Percentiles rank a stretch among this genome's conserved stretches.
These are phyloP conservation scores for Odontocolon sp. DNA, from an alignment of 2,888 invertebrate species.

Conservation along the genomic window DNA sequence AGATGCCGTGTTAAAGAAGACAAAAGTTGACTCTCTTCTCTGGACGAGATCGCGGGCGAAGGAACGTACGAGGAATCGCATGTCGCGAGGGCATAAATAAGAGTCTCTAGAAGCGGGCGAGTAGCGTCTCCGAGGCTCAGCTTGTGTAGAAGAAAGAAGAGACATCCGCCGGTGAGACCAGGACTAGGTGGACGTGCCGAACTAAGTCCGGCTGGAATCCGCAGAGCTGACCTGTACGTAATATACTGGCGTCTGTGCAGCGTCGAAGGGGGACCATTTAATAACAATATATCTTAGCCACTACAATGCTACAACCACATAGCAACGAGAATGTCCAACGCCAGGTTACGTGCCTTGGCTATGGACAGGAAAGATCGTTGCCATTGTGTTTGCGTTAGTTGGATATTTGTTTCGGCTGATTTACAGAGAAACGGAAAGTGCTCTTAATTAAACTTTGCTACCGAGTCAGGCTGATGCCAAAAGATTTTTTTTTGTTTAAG, in stretches of 20 bases:
- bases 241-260: constrained; percentile 74
- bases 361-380: constrained; percentile 43
- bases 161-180: constrained; percentile 24
- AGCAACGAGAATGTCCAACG: constrained; percentile 49
- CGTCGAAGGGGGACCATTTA: constrained; percentile 78
- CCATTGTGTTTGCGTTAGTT: constrained; percentile 59
- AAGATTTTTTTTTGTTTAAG: too few species aligned
- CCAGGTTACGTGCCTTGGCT: constrained; percentile 27
- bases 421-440: constrained; percentile 62
- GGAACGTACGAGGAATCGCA: constrained; percentile 66
- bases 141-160: constrained; percentile 42
- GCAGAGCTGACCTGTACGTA: constrained; percentile 65
- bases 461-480: not conserved
- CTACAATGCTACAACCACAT: constrained; percentile 67
- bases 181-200: constrained; percentile 37
- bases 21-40: too few species aligned
- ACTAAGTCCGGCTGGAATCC: constrained; percentile 44
- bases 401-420: constrained; percentile 70
- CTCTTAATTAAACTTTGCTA: constrained; percentile 67
- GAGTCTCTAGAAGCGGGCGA: constrained; percentile 45
- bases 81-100: constrained; percentile 72
- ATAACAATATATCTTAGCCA: constrained; percentile 80
- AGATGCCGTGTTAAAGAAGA: too few species aligned
- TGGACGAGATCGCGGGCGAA: constrained; percentile 28
- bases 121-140: constrained; percentile 47